Percentiles rank a stretch among this genome's conserved stretches.
These are phyloP conservation scores for Hypsibius dujardini DNA, from an alignment of 1,140 invertebrate genomes.

Conservation along the genomic window DNA sequence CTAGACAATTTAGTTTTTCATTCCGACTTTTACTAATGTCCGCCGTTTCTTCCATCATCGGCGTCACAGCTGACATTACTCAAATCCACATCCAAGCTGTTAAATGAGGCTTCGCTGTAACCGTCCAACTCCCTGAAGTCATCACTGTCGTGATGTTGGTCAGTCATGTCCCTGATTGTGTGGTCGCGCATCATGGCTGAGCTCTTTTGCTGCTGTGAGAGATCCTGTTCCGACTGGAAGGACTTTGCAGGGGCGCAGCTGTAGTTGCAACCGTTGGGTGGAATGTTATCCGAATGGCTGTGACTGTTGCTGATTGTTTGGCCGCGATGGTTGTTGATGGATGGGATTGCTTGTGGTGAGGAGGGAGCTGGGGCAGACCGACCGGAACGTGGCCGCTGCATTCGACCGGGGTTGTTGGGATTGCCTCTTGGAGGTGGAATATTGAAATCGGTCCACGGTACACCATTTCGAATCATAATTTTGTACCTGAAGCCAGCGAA, in stretches of 20 bases:
- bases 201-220: neutral
- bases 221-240: neutral
- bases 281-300: neutral
- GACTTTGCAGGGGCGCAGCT: neutral
- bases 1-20: too few species aligned
- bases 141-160: neutral
- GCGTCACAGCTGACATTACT: too few species aligned
- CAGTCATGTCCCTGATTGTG: neutral
- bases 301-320: neutral
- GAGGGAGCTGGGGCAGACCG: too few species aligned
- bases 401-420: neutral
- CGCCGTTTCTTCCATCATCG: too few species aligned
- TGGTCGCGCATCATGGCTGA: neutral
- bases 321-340: neutral
- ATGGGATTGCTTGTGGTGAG: too few species aligned
- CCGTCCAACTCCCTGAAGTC: too few species aligned
- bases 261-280: neutral
- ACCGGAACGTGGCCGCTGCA: too few species aligned
- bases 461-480: neutral
- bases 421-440: neutral
- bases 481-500: neutral
- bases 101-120: neutral
- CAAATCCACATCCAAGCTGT: too few species aligned
- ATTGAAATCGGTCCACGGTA: neutral
- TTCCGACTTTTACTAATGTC: too few species aligned